Percentiles rank a stretch among this genome's conserved stretches.
Conservation (phyloP, 2,797 vertebrate genomes). For the Coluber constrictor region DNA sequence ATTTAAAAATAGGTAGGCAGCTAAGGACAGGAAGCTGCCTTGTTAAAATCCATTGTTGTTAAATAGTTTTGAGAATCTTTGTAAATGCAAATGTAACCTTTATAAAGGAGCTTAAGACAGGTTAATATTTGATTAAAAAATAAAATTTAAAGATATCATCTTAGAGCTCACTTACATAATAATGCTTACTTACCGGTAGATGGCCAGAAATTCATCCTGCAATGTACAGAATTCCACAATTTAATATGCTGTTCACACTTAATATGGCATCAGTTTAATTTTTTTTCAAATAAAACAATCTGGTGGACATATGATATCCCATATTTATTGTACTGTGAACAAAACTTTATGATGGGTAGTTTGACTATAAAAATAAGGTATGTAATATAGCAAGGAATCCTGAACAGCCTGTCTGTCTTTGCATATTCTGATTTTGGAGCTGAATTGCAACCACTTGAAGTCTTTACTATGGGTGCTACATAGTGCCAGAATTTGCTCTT, state of each 20-base stretch:
- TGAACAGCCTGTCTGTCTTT: background rate
- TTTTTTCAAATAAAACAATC: background rate
- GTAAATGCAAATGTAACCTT: conserved; percentile 72
- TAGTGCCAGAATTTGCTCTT: background rate
- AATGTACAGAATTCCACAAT: conserved; percentile 43
- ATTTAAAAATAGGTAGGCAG: conserved; percentile 64
- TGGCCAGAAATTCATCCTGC: conserved; percentile 49
- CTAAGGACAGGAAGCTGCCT: conserved; percentile 60
- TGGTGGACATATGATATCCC: background rate
- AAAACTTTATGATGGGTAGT: background rate
- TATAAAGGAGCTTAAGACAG: conserved; percentile 56
- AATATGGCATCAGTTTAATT: conserved; percentile 1
- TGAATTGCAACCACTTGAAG: background rate
- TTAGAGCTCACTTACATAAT: conserved; percentile 39
- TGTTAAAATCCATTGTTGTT: conserved; percentile 66
- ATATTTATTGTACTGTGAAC: background rate
- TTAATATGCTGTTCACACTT: conserved; percentile 50
- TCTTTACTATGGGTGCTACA: background rate
- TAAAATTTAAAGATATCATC: background rate
- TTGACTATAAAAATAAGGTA: background rate
- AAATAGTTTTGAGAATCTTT: conserved; percentile 68
- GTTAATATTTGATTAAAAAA: conserved; percentile 72
- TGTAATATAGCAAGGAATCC: background rate
- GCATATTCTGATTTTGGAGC: background rate
- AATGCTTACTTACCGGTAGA: background rate